Base-by-base conservation (phyloP, 1,140 invertebrate species). In the Melitaea cinxia region DNA sequence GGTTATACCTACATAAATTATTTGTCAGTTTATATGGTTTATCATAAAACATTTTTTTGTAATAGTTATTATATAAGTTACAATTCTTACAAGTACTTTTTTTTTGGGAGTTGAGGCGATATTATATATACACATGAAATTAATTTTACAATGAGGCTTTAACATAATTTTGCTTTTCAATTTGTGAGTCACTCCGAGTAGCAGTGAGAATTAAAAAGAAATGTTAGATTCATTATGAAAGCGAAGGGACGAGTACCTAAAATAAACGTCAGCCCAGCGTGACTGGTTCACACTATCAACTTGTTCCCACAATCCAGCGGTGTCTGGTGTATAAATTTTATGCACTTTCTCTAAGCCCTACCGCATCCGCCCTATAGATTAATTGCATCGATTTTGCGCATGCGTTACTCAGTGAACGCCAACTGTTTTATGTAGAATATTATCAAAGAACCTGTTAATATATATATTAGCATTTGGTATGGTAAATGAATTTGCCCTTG, bases 281-380 rank as follows among this genome's bases (percentile, higher is more conserved):
- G 78, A 82, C 77, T 62, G 23, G 55, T 28, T n/a, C 23, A 71
- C 61, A 69, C 57, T 69, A 63, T 61, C 14, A 49, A 72, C 68
- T 65, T 52, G 69, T 73, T 69, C 68, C 65, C 33, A 55, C 60
- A 68, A 70, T 68, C 62, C 54, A 42, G 64, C 65, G 69, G 56
- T 52, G 28, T 45, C 35, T 57, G 39, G 37, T 45, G 19, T 50
- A 28, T 52, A 33, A 54, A 57, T 62, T 78, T 73, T 78, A 73
- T 53, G 66, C 42, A 75, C 80, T 82, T 82, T 80, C 78, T 75
- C 76, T 64, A 49, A 37, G 50, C 70, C 68, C 67, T 70, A 24
- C 58, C 50, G 47, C 57, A 60, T 68, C 52, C 52, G 66, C 75
- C 66, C 56, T 30, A 70, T 50, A 68, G 62, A 80, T 78, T 70